A percentile compares a stretch with the other conserved stretches of the same genome.
These are phyloP conservation scores for Entomobrya proxima DNA, from an alignment of 2,888 invertebrate genomes.

Conservation along the genomic window DNA sequence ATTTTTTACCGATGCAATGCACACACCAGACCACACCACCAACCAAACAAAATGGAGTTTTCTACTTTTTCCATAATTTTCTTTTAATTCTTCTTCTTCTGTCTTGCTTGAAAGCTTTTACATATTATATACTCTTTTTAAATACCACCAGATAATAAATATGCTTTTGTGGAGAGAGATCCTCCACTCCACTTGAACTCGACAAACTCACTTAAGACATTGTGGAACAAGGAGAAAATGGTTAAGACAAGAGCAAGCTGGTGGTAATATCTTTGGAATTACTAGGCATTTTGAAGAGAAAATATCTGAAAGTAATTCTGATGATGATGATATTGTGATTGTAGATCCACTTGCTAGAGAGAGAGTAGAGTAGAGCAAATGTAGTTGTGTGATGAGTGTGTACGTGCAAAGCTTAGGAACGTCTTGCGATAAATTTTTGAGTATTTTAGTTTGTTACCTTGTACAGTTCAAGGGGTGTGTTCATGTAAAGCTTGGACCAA, in stretches of 20 bases:
- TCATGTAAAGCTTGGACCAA: not conserved
- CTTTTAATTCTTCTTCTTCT: not conserved
- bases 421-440: conserved; percentile 35
- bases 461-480: not conserved
- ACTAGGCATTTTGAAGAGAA: not conserved
- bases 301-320: conserved; percentile 39
- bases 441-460: not conserved
- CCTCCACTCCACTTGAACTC: not conserved
- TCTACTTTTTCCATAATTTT: conserved; percentile 41
- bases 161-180: not conserved
- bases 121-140: not conserved
- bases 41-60: conserved; percentile 8
- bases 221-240: not conserved
- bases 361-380: not conserved
- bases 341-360: too few species aligned
- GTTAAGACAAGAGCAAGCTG: conserved; percentile 11
- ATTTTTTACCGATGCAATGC: conserved; percentile 5
- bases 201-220: not conserved
- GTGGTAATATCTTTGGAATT: conserved; percentile 35
- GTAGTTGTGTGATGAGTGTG: not conserved
- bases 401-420: not conserved
- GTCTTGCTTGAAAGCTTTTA: conserved; percentile 27
- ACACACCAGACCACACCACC: too few species aligned
- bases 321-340: conserved; percentile 16
- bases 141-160: conserved; percentile 29